Evolutionary conservation across 2,888 invertebrate species (phyloP), one percentile per base, ranked within the genome.

Genomic region (Rhimphoctona megacephalus): DNA sequence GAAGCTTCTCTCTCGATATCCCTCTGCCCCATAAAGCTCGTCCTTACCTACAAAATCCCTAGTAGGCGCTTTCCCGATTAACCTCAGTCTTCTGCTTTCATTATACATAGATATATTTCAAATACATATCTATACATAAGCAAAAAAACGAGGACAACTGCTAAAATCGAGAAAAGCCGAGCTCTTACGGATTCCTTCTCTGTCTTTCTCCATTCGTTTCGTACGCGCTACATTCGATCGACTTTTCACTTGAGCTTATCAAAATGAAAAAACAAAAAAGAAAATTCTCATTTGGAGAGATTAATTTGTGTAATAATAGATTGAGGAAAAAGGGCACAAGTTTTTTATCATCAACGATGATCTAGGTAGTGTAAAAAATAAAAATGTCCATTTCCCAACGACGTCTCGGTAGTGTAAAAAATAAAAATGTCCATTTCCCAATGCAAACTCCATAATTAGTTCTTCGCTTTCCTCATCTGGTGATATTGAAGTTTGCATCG

Each of bases 31-130:
- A 81, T 61, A 81, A 86, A 80, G 77, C 72, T 81, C 80, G 52
- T 66, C 76, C 73, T 17, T 82, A 49, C 61, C 73, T 14, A 49
- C 74, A 22, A 49, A 39, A 61, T 69, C 61, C 74, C 73, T 66
- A 77, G 43, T 85, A 81, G 89, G 88, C 89, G 85, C 81, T 86
- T 85, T 89, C 85, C 86, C 89, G 91, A 92, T 93, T 92, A 92
- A 91, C 86, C 88, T 87, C 90, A 89, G 90, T 92, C 91, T 90
- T 83, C 88, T 88, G 91, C 88, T 88, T 87, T 80, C 87, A 89
- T 85, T 88, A 36, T 33, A 57, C 54, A 61, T 25, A 17, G 30
- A 30, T 83, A 76, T 36, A 61, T 54, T 25, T 14, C 1, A 33
- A 39, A 76, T 19, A 25, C 39, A 11, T 52, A 17, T 36, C 33